phyloP scores from a whole-genome alignment of 1,140 invertebrate genomes.

The Musca domestica region DNA sequence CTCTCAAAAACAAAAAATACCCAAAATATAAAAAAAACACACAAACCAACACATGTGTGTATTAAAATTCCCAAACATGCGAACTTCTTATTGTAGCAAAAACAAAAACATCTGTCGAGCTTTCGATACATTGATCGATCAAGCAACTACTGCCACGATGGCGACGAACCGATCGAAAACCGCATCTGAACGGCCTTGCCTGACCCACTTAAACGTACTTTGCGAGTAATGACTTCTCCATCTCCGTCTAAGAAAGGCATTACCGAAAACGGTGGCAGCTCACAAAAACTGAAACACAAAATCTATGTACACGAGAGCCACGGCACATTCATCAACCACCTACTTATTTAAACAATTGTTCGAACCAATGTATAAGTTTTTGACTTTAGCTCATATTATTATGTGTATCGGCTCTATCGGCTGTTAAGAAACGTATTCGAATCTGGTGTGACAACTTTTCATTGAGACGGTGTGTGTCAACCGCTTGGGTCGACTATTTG shows the following conservation, averaged over 20 bases:
- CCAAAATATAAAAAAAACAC: not conserved
- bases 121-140: not conserved
- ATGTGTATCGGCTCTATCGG: too few relatives aligned
- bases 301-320: not conserved
- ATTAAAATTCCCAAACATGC: too few relatives aligned
- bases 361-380: not conserved
- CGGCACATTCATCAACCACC: not conserved
- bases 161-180: not conserved
- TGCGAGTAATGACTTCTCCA: slow-evolving; percentile 26
- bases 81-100: too few relatives aligned
- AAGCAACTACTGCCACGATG: not conserved
- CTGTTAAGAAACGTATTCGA: too few relatives aligned
- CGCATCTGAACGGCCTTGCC: slow-evolving; percentile 40
- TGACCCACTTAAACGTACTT: slow-evolving; percentile 39
- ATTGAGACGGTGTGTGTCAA: too few relatives aligned
- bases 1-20: not conserved
- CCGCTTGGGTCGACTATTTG: too few relatives aligned
- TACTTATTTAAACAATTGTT: slow-evolving; percentile 7
- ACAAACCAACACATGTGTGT: too few relatives aligned
- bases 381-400: too few relatives aligned
- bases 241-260: too few relatives aligned
- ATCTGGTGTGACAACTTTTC: slow-evolving; percentile 12
- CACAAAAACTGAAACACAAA: not conserved
- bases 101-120: not conserved
- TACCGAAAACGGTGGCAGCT: not conserved